Evolutionary conservation across 2,888 invertebrate genomes (phyloP).

Genomic region (Lasioglossum vierecki): DNA sequence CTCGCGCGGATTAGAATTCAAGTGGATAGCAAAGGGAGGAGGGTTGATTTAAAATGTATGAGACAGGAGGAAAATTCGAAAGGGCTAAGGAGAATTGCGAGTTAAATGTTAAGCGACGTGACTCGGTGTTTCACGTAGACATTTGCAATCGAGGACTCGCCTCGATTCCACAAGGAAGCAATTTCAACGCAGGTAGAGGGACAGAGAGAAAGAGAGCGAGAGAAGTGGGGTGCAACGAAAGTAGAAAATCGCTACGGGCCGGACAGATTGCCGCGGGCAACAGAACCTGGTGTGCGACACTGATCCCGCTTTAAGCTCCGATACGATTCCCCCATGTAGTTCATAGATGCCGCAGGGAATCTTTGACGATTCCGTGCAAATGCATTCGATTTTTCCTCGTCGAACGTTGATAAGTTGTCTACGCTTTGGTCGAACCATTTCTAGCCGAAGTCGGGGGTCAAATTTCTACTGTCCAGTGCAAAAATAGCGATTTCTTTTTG

Average conservation of each 20-base stretch:
- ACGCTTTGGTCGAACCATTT: neutral
- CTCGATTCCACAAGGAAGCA: constrained; percentile 12
- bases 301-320: constrained; percentile 29
- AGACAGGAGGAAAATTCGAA: neutral
- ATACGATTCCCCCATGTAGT: constrained; percentile 16
- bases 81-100: neutral
- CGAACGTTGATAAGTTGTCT: neutral
- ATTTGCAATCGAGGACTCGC: constrained; percentile 11
- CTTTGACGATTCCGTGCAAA: constrained; percentile 26
- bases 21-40: neutral
- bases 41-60: neutral
- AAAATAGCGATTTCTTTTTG: neutral
- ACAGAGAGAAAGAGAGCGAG: neutral
- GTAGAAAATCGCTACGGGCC: constrained; percentile 16
- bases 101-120: constrained; percentile 2
- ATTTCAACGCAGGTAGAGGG: neutral
- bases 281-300: constrained; percentile 8
- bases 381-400: constrained; percentile 16
- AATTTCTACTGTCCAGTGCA: neutral
- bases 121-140: neutral
- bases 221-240: neutral
- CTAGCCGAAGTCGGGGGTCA: neutral
- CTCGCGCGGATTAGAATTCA: neutral
- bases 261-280: constrained; percentile 19
- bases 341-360: constrained; percentile 5